Percentiles rank a stretch among this genome's conserved stretches.
phyloP scores from a whole-genome alignment of 2,113 vertebrate genomes.

The Phasianus colchicus region DNA sequence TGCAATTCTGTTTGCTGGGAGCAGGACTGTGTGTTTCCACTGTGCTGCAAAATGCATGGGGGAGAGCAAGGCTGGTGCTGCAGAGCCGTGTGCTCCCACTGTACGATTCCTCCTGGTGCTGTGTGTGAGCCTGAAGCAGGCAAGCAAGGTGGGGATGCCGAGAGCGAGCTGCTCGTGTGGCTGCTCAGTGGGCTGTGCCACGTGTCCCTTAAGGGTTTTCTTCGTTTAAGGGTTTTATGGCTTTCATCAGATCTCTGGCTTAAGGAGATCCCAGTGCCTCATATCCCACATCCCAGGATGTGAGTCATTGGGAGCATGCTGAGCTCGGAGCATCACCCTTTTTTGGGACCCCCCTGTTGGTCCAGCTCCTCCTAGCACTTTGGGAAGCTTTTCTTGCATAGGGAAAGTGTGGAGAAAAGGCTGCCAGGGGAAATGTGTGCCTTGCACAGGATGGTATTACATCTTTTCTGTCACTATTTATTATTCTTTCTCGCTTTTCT shows the following conservation, averaged over 20 bases:
- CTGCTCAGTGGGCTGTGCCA: background rate
- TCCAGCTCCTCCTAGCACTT: background rate
- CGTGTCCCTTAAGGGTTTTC: background rate
- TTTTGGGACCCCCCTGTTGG: fast-evolving
- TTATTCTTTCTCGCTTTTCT: background rate
- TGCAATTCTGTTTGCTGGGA: background rate
- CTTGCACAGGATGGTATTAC: background rate
- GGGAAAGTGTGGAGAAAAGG: background rate
- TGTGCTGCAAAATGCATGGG: background rate
- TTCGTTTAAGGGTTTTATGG: background rate
- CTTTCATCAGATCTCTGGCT: constrained; percentile 6
- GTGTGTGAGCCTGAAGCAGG: fast-evolving
- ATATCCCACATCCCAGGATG: background rate
- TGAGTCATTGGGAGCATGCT: background rate
- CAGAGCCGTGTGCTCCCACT: background rate
- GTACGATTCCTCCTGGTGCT: fast-evolving
- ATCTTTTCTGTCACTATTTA: background rate
- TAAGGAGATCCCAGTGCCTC: background rate
- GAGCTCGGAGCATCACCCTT: background rate
- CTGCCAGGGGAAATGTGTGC: background rate
- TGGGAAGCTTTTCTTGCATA: background rate
- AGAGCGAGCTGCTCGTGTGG: background rate
- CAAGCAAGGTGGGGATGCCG: background rate
- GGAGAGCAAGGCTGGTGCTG: background rate
- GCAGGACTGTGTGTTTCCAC: background rate